phyloP scores from a whole-genome alignment of 2,797 vertebrate genomes.

The Cercopithecus diana region DNA sequence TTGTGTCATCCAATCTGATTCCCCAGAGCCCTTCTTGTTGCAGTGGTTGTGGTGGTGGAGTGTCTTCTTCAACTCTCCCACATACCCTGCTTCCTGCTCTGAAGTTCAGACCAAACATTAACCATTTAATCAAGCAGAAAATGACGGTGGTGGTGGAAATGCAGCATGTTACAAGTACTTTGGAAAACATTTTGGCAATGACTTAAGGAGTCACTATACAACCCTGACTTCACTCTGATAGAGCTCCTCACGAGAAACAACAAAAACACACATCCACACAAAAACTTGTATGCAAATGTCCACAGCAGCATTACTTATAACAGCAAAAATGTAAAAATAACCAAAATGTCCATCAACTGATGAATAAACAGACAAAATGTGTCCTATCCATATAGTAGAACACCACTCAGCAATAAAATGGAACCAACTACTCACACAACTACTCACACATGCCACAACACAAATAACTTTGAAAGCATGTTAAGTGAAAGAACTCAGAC shows the following conservation, averaged over 20 bases:
- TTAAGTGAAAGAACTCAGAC: not conserved
- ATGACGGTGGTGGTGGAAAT: not conserved
- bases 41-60: fast-evolving
- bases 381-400: not conserved
- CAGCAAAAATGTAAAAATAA: not conserved
- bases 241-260: not conserved
- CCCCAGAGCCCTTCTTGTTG: not conserved
- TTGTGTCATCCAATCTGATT: not conserved
- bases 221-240: not conserved
- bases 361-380: not conserved
- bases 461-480: not conserved
- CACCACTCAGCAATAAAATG: not conserved
- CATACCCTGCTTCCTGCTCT: not conserved
- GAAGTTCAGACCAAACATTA: not conserved
- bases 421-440: not conserved
- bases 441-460: no score
- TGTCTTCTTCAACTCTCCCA: not conserved
- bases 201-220: not conserved
- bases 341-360: not conserved
- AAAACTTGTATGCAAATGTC: not conserved
- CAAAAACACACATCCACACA: not conserved
- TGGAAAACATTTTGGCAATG: not conserved
- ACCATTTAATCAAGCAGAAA: not conserved
- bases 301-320: not conserved
- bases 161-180: not conserved